Conservation (phyloP, 1,140 invertebrate genomes). For the Philaenus spumarius region DNA sequence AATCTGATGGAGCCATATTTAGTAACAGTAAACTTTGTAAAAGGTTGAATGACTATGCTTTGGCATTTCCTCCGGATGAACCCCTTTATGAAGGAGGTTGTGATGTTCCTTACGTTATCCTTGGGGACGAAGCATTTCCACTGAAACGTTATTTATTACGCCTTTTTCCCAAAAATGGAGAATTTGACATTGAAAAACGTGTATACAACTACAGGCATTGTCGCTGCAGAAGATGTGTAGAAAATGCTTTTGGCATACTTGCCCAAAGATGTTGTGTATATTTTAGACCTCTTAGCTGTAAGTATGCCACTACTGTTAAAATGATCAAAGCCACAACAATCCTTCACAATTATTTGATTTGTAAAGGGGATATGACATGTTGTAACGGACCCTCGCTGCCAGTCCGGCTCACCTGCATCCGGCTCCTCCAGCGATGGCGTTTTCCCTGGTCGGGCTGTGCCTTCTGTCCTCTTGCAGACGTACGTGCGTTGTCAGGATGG, state of each 20-base stretch:
- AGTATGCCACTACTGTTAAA: too few species aligned
- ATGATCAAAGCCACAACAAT: too few species aligned
- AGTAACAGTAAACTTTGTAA: background rate
- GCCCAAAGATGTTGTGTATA: conserved; percentile 33
- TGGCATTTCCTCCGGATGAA: background rate
- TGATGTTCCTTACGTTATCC: too few species aligned
- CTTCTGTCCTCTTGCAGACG: too few species aligned
- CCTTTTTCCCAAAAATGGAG: conserved; percentile 1
- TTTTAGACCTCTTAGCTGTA: too few species aligned
- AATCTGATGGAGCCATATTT: conserved; percentile 2
- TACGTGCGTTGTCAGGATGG: too few species aligned
- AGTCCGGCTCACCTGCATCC: too few species aligned
- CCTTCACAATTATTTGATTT: too few species aligned
- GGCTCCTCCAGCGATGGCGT: too few species aligned
- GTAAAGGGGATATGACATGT: too few species aligned
- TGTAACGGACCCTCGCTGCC: too few species aligned
- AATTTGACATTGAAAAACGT: conserved; percentile 30
- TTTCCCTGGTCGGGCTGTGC: too few species aligned
- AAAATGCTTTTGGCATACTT: conserved; percentile 24
- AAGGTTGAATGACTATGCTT: background rate
- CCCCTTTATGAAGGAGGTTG: background rate
- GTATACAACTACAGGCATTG: conserved; percentile 21
- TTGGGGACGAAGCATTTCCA: conserved; percentile 33
- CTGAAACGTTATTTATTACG: conserved; percentile 23
- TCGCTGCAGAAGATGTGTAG: conserved; percentile 8